A percentile compares a stretch with the other conserved stretches of the same genome.
Conservation (phyloP, 2,113 vertebrate species). For the Cyanoramphus novaezelandiae region DNA sequence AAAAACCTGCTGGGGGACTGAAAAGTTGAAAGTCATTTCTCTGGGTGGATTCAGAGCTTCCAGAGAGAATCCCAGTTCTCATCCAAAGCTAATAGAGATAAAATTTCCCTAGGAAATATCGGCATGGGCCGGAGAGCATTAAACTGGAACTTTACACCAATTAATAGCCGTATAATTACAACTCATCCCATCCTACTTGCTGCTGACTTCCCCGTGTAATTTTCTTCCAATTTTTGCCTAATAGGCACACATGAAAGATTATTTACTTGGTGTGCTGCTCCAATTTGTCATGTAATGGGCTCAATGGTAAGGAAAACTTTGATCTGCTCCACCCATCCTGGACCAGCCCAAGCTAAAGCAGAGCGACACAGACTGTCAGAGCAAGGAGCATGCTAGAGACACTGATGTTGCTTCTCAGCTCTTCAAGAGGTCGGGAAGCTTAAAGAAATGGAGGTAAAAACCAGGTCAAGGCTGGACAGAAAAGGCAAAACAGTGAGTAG, state of each 20-base stretch:
- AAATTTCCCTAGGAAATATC: constrained; percentile 10
- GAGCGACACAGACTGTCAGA: background rate
- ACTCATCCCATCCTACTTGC: background rate
- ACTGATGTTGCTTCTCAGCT: background rate
- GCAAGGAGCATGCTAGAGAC: background rate
- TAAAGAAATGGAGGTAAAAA: background rate
- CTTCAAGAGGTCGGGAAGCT: background rate
- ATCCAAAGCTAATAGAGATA: constrained; percentile 15
- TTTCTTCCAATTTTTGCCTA: constrained; percentile 50
- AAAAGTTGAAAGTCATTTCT: constrained; percentile 33
- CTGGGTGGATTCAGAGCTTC: background rate
- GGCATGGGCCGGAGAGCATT: background rate
- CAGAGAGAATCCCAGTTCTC: background rate
- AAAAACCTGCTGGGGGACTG: background rate
- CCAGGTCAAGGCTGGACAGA: background rate
- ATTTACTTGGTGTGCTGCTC: background rate
- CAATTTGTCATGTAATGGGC: background rate
- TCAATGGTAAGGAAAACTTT: background rate
- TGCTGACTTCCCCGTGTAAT: constrained; percentile 19
- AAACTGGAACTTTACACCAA: background rate
- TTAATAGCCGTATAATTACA: constrained; percentile 46
- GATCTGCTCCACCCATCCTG: background rate
- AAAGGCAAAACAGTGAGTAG: background rate
- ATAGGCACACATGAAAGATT: background rate
- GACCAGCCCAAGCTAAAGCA: background rate